Evolutionary conservation across 2,797 vertebrate species (phyloP).

Genomic region (Trichosurus vulpecula): DNA sequence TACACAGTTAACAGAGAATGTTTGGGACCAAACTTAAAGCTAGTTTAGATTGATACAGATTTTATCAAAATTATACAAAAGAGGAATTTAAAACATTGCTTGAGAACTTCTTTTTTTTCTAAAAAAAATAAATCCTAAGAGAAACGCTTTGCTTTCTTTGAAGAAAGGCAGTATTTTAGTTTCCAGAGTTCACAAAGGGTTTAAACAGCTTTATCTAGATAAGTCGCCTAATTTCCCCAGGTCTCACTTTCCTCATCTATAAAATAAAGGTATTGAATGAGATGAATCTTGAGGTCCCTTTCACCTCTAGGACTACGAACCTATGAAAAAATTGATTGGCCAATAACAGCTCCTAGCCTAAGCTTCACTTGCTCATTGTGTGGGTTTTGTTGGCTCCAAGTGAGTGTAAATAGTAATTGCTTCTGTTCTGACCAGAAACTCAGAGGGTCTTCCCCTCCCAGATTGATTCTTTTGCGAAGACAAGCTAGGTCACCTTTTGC

Average conservation of each 20-base stretch:
- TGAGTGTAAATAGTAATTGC: not conserved
- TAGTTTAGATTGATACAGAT: slow-evolving; percentile 59
- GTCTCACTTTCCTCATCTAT: not conserved
- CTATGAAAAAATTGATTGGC: not conserved
- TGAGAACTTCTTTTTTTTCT: slow-evolving; percentile 1
- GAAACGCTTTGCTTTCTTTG: slow-evolving; percentile 1
- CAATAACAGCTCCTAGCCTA: not conserved
- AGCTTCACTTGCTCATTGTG: not conserved
- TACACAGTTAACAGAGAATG: slow-evolving; percentile 30
- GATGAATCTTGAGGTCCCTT: not conserved
- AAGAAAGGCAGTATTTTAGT: slow-evolving; percentile 32
- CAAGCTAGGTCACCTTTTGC: not conserved
- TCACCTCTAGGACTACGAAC: not conserved
- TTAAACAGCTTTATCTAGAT: not conserved
- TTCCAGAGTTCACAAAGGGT: not conserved
- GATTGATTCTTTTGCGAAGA: not conserved
- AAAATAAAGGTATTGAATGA: not conserved
- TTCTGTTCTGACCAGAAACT: not conserved
- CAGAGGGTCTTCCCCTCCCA: not conserved
- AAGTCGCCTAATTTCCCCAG: not conserved
- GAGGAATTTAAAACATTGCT: slow-evolving; percentile 56
- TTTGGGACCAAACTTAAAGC: slow-evolving; percentile 48
- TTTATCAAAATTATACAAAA: slow-evolving; percentile 78
- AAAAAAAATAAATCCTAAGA: slow-evolving; percentile 17
- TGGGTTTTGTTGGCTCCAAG: not conserved